Evolutionary conservation across 2,797 vertebrate genomes (phyloP).

Genomic region (Telmatherina bonti): DNA sequence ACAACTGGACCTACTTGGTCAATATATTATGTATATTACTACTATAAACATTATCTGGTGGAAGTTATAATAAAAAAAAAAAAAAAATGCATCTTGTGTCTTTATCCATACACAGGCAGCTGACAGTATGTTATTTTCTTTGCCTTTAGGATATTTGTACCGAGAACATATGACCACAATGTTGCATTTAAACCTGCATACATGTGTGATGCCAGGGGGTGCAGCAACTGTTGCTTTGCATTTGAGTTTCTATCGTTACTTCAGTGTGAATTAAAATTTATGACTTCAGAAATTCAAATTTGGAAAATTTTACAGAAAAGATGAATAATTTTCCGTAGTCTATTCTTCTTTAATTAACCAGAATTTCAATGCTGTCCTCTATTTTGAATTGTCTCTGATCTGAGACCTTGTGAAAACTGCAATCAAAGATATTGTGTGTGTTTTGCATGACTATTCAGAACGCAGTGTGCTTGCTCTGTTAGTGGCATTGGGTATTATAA

Average conservation of each 20-base stretch:
- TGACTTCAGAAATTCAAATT: background rate
- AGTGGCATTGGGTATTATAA: constrained; percentile 66
- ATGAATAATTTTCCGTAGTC: background rate
- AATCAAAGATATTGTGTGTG: background rate
- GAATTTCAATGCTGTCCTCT: background rate
- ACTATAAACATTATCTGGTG: constrained; percentile 4
- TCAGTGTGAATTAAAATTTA: background rate
- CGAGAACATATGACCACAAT: too few species aligned
- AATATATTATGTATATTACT: constrained; percentile 13
- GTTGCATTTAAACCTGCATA: too few species aligned
- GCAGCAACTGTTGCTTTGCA: too few species aligned
- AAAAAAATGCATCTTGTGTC: too few species aligned
- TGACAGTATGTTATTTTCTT: too few species aligned
- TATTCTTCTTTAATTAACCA: background rate
- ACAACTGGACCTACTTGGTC: background rate
- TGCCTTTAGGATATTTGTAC: too few species aligned
- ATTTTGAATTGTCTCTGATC: background rate
- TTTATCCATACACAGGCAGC: background rate
- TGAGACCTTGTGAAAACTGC: background rate
- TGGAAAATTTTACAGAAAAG: background rate
- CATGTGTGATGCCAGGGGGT: too few species aligned
- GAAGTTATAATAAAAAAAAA: background rate
- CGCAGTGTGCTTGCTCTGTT: constrained; percentile 53
- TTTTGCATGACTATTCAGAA: constrained; percentile 9
- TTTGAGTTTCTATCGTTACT: background rate